Evolutionary conservation across 64 coral and sea anemone species (phyloP), one percentile per base, ranked within the genome.

Genomic region (Anthopleura sola): DNA sequence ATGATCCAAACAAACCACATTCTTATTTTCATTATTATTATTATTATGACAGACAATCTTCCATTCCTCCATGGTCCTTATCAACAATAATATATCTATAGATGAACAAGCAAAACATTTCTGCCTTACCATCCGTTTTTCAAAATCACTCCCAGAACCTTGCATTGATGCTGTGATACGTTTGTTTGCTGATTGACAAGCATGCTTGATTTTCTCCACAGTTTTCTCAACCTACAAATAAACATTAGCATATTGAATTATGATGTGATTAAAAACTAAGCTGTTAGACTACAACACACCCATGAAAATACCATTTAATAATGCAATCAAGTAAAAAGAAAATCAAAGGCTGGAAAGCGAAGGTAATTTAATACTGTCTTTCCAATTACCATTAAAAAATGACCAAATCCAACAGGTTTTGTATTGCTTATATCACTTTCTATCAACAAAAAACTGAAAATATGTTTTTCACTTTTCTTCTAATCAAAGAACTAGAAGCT

Each of bases 181-280:
- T 57, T 99, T 99, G 75, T 86, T 99, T 34, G 97, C 90, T 24
- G 93, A 82, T 60, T 99, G 97, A 86, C 92, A 94, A 26, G 93
- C 97, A 91, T 94, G 92, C 14, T 94, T 94, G 79, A 99, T 99
- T 62, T 92, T 99, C 46, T 99, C 97, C 34, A 99, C 97, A 75
- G 93, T 99, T 79, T 95, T 99, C 62, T 99, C 97, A 49, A 90
- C 97, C 97, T 99, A n/a, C 6, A 28, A 32, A 85, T 4, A 84
- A 39, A 83, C 49, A 83, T 26, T 20, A 82, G 20, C 23, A 50
- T 29, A 82, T 50, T 40, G 40, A 44, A 8, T 44, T 44, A 44
- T 44, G 40, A 6, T 44, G 40, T 8, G 9, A 44, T 44, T 6
- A 44, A 44, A 44, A 44, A 44, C 7, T 44, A 44, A 44, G 40